Percentiles rank a stretch among this genome's conserved stretches.
Conservation (phyloP, 1,140 invertebrate genomes). For the Nomia melanderi region DNA sequence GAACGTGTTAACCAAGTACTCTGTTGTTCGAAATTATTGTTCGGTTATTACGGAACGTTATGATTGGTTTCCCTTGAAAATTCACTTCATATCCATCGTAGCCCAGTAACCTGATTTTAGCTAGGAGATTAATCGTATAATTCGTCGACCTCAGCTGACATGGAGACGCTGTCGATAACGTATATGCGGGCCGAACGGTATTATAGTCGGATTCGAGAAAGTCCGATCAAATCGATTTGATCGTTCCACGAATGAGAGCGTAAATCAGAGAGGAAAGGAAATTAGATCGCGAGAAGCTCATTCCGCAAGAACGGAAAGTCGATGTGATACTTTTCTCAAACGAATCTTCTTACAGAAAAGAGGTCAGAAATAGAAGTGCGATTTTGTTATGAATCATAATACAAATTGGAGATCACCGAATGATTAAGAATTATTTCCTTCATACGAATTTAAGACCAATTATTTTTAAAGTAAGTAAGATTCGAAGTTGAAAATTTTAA, state of each 20-base stretch:
- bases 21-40: constrained; percentile 15
- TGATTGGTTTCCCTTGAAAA: too few species aligned
- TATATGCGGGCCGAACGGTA: constrained; percentile 51
- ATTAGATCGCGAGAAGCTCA: constrained; percentile 41
- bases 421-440: too few species aligned
- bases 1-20: constrained; percentile 22
- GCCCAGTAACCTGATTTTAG: constrained; percentile 62
- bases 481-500: too few species aligned
- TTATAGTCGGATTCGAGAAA: constrained; percentile 50
- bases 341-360: background rate
- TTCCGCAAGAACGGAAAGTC: background rate
- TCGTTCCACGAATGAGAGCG: constrained; percentile 29
- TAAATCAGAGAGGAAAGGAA: constrained; percentile 42
- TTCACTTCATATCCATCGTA: constrained; percentile 44
- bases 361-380: too few species aligned
- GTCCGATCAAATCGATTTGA: constrained; percentile 46
- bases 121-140: constrained; percentile 65
- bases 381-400: background rate
- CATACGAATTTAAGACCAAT: too few species aligned
- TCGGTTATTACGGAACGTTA: constrained; percentile 8
- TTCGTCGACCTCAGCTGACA: constrained; percentile 52
- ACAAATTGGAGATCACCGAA: background rate
- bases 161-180: constrained; percentile 48
- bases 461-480: too few species aligned
- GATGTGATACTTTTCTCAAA: background rate